A percentile compares a stretch with the other conserved stretches of the same genome.
Conservation (phyloP, 2,113 vertebrate genomes). For the Gobio gobio region DNA sequence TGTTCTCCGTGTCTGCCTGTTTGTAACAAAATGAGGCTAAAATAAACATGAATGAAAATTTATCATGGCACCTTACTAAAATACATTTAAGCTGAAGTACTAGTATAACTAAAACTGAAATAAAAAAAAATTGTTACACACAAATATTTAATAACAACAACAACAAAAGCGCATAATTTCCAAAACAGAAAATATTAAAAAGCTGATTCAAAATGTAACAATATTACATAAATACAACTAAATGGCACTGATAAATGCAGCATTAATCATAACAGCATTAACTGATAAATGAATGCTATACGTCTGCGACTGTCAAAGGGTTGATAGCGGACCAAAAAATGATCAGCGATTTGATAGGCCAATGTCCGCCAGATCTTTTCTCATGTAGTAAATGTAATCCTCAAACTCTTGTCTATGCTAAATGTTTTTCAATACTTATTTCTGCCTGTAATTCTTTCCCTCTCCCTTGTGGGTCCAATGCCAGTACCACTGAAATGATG, state of each 20-base stretch:
- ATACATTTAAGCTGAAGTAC: no score
- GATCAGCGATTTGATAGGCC: neutral
- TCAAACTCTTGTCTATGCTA: neutral
- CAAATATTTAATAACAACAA: no score
- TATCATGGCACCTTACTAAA: no score
- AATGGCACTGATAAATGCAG: neutral
- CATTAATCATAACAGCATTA: neutral
- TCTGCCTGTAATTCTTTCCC: neutral
- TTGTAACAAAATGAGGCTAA: no score
- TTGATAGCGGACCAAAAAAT: neutral
- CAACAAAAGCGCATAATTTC: no score
- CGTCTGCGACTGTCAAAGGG: neutral
- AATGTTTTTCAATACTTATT: neutral
- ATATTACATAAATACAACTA: neutral
- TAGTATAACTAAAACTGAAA: no score
- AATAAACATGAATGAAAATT: no score
- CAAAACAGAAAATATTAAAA: no score
- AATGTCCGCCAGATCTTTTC: neutral
- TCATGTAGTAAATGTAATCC: neutral
- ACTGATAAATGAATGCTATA: neutral
- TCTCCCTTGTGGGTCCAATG: neutral
- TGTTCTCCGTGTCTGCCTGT: no score
- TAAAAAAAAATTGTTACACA: no score
- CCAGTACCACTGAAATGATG: neutral
- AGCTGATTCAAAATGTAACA: no score